Percentiles rank a stretch among this genome's conserved stretches.
Evolutionary conservation across 2,113 vertebrate species (phyloP).

Genomic region (Leptobrachium ailaonicum): DNA sequence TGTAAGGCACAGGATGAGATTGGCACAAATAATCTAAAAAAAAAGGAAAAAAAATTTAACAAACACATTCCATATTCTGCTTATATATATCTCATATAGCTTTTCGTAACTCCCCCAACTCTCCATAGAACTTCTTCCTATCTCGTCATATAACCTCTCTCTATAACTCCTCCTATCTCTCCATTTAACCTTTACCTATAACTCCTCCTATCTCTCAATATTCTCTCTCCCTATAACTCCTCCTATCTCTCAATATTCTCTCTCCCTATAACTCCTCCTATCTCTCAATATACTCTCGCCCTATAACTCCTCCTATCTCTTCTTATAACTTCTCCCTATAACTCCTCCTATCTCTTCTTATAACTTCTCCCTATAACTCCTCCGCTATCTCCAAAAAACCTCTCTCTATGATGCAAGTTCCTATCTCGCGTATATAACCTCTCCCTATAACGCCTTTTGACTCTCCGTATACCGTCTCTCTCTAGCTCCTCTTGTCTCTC

Average conservation of each 20-base stretch:
- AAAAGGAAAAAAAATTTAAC: slow-evolving; percentile 20
- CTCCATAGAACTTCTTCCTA: background rate
- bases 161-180: background rate
- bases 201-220: too few relatives aligned
- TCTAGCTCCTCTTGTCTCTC: too few relatives aligned
- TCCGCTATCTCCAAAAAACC: background rate
- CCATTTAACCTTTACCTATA: background rate
- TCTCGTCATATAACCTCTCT: background rate
- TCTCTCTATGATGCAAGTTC: too few relatives aligned
- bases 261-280: too few relatives aligned
- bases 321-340: background rate
- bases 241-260: too few relatives aligned
- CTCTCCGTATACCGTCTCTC: too few relatives aligned
- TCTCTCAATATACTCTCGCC: too few relatives aligned
- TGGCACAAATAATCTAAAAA: slow-evolving; percentile 72
- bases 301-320: too few relatives aligned
- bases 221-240: background rate
- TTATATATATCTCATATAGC: background rate
- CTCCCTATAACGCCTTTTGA: background rate
- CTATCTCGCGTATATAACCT: background rate
- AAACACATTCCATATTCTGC: background rate
- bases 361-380: background rate
- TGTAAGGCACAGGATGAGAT: slow-evolving; percentile 72
- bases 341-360: background rate
- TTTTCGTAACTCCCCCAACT: background rate